Percentiles rank a stretch among this genome's conserved stretches.
Conservation (phyloP, 2,113 vertebrate species). For the Oreochromis tanganicae region DNA sequence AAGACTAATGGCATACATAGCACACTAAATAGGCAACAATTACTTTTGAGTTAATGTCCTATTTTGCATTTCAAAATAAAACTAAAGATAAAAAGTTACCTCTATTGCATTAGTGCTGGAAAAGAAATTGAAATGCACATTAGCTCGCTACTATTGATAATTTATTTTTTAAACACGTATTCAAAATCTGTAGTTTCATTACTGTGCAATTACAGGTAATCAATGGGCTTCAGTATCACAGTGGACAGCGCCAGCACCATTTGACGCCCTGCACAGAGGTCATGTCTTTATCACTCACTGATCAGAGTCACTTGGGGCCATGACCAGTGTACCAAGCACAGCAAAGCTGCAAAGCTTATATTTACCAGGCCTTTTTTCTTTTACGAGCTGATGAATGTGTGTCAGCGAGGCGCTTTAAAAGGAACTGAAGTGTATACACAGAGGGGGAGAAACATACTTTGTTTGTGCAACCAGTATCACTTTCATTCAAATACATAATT, state of each 20-base stretch:
- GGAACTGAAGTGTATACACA: constrained; percentile 2
- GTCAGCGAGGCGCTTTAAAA: not conserved
- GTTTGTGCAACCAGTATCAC: constrained; percentile 34
- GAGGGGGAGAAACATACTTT: constrained; percentile 9
- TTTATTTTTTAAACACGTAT: not conserved
- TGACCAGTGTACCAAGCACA: constrained; percentile 21
- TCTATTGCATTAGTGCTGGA: not conserved
- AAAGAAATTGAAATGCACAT: not conserved
- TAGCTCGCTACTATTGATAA: not conserved
- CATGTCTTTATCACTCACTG: constrained; percentile 16
- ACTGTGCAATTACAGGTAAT: constrained; percentile 25
- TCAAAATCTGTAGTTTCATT: constrained; percentile 10
- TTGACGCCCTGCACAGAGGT: not conserved
- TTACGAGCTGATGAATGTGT: constrained; percentile 6
- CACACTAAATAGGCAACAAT: not conserved
- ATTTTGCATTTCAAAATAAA: not conserved
- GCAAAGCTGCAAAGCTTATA: not conserved
- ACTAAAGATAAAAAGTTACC: not conserved
- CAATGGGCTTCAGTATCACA: not conserved
- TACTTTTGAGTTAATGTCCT: not conserved
- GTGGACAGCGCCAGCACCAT: not conserved
- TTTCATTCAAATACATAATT: constrained; percentile 50
- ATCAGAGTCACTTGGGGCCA: constrained; percentile 20
- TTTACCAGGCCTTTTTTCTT: not conserved
- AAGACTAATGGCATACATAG: not conserved